Conservation (phyloP, 2,888 invertebrate species). For the Galeopsomyia nigrocyanea region DNA sequence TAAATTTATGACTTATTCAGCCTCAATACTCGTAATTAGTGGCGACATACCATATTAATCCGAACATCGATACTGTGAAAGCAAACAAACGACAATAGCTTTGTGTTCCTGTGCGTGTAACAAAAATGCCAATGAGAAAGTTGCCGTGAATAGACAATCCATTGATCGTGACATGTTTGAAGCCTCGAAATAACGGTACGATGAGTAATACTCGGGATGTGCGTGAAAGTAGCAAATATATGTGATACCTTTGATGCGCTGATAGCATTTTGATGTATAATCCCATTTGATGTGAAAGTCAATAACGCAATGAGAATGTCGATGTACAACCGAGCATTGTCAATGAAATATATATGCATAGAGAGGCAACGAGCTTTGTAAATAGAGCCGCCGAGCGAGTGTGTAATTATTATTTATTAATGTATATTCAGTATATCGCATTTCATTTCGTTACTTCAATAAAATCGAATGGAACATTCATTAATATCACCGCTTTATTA, state of each 20-base stretch:
- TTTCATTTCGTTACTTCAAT: neutral
- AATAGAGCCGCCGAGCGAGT: slow-evolving; percentile 5
- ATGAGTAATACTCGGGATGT: slow-evolving; percentile 5
- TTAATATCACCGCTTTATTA: too few relatives aligned
- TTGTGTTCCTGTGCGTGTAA: slow-evolving; percentile 12
- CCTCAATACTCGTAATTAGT: neutral
- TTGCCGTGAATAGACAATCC: slow-evolving; percentile 12
- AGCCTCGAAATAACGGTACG: slow-evolving; percentile 6
- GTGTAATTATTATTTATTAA: slow-evolving; percentile 49
- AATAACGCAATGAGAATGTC: slow-evolving; percentile 3
- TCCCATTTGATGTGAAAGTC: slow-evolving; percentile 9
- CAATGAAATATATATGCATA: neutral
- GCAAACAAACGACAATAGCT: neutral
- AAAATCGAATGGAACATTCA: slow-evolving; percentile 34
- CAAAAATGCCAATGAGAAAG: neutral
- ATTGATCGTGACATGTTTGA: slow-evolving; percentile 5
- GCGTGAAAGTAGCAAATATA: neutral
- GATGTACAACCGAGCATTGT: slow-evolving; percentile 9
- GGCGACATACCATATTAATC: neutral
- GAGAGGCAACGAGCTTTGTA: neutral
- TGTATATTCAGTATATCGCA: too few relatives aligned
- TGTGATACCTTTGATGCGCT: slow-evolving; percentile 1
- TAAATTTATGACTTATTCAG: too few relatives aligned
- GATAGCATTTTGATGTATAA: slow-evolving; percentile 22
- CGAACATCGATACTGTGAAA: neutral